Conservation (phyloP, 1,140 invertebrate species). For the Homarus americanus region DNA sequence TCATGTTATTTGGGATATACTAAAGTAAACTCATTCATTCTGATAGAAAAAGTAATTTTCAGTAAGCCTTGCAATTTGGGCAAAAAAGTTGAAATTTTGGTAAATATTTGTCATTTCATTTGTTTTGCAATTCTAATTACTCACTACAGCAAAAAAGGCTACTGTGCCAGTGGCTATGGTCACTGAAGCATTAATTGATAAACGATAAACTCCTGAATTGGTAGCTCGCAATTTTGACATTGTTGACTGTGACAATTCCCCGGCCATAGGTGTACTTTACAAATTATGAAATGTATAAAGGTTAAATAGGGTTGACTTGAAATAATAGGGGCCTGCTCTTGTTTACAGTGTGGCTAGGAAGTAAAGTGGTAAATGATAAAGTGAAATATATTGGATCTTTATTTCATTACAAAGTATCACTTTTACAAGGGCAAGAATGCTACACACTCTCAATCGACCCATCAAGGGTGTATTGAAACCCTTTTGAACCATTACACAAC, state of each 20-base stretch:
- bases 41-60: too few species aligned
- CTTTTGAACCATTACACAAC: slow-evolving; percentile 53
- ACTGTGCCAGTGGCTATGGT: too few species aligned
- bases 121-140: too few species aligned
- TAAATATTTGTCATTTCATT: too few species aligned
- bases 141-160: too few species aligned
- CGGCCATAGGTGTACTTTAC: not conserved
- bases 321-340: too few species aligned
- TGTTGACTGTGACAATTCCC: not conserved
- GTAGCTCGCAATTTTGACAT: not conserved
- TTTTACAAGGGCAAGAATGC: slow-evolving; percentile 69
- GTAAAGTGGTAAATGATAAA: slow-evolving; percentile 13
- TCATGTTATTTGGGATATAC: too few species aligned
- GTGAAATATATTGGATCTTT: slow-evolving; percentile 70
- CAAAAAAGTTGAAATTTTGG: too few species aligned
- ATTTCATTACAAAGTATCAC: slow-evolving; percentile 73
- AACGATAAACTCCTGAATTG: not conserved
- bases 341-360: too few species aligned
- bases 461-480: slow-evolving; percentile 39
- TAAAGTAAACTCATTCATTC: too few species aligned
- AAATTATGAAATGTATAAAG: not conserved
- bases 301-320: not conserved
- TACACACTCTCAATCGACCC: slow-evolving; percentile 71
- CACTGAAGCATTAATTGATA: too few species aligned
- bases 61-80: too few species aligned